phyloP scores from a whole-genome alignment of 1,140 invertebrate species.

The Drosophila sechellia region DNA sequence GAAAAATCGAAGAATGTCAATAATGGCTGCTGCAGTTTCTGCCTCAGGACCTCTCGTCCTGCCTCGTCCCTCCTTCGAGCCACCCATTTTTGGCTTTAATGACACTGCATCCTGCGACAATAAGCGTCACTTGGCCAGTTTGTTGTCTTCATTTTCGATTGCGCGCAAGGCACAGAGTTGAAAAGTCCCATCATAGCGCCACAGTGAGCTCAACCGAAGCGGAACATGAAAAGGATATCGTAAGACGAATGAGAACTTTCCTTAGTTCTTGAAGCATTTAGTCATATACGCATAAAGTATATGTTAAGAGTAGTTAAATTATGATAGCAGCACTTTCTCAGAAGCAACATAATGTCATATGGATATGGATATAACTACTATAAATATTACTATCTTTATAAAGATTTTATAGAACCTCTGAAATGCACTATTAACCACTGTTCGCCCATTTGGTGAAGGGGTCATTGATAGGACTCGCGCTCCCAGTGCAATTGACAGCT shows the following conservation, averaged over 20 bases:
- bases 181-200: constrained; percentile 17
- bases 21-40: constrained; percentile 45
- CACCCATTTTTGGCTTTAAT: constrained; percentile 42
- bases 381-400: too few relatives aligned
- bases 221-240: not conserved
- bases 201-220: constrained; percentile 1
- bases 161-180: constrained; percentile 8
- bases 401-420: too few relatives aligned
- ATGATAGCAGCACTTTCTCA: too few relatives aligned
- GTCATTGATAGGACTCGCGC: constrained; percentile 44
- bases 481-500: constrained; percentile 66
- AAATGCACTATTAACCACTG: constrained; percentile 28
- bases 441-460: constrained; percentile 11
- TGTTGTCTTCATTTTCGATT: constrained; percentile 68
- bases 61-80: not conserved
- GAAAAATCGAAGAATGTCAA: constrained; percentile 74
- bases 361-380: too few relatives aligned
- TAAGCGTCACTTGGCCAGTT: constrained; percentile 49
- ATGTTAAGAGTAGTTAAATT: too few relatives aligned
- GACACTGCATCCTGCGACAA: constrained; percentile 51
- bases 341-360: too few relatives aligned
- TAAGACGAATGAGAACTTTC: not conserved
- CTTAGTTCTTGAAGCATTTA: not conserved
- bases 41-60: constrained; percentile 11
- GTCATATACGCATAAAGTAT: not conserved